Evolutionary conservation across 2,888 invertebrate genomes (phyloP).

Genomic region (Drosophila stalkeri): DNA sequence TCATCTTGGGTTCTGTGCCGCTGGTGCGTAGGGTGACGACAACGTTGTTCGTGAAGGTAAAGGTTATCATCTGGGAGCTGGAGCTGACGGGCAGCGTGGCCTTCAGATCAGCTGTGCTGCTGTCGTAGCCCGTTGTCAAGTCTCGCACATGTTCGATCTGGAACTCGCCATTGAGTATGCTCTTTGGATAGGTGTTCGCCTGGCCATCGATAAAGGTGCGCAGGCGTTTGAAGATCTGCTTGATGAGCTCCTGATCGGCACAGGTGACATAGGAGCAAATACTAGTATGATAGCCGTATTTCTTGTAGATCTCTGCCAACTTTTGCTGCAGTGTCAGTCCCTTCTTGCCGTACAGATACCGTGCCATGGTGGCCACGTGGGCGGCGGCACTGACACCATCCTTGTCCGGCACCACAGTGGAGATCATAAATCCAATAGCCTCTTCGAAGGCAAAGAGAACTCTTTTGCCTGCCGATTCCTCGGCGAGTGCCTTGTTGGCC

Average conservation of each 20-base stretch:
- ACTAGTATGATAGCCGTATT: constrained; percentile 95
- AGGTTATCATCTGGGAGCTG: constrained; percentile 96
- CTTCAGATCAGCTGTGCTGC: constrained; percentile 88
- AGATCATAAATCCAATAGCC: constrained; percentile 99
- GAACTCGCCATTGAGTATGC: constrained; percentile 88
- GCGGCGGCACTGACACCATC: constrained; percentile 97
- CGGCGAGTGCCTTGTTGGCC: constrained; percentile 93
- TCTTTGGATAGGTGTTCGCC: constrained; percentile 89
- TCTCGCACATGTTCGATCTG: constrained; percentile 91
- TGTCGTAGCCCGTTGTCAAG: constrained; percentile 93
- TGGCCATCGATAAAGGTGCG: constrained; percentile 88
- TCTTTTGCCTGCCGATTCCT: constrained; percentile 89
- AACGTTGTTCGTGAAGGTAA: constrained; percentile 94
- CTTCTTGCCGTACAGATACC: constrained; percentile 88
- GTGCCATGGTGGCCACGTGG: constrained; percentile 90
- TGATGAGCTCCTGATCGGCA: constrained; percentile 89
- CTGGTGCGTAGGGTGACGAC: constrained; percentile 96
- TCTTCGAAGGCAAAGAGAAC: constrained; percentile 99
- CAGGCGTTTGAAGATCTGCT: constrained; percentile 92
- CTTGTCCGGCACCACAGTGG: constrained; percentile 95
- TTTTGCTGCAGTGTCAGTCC: constrained; percentile 87
- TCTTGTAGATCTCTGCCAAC: constrained; percentile 91
- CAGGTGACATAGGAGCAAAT: constrained; percentile 96
- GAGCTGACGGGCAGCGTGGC: constrained; percentile 89
- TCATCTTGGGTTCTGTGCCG: constrained; percentile 99